Evolutionary conservation across 2,888 invertebrate species (phyloP).

Genomic region (Xanthia icteritia): DNA sequence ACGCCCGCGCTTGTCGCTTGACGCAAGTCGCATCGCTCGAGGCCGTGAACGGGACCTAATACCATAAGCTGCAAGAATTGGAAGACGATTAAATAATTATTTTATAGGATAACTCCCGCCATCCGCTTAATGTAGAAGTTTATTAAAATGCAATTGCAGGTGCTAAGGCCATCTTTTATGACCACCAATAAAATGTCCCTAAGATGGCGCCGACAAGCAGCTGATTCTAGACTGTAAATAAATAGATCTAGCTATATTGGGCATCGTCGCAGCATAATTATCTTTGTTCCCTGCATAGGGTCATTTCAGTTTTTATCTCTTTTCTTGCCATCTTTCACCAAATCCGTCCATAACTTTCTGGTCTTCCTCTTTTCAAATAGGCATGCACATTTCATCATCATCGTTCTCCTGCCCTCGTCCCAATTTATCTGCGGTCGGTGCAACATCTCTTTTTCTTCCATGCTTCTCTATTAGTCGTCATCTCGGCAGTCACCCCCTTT

Average conservation of each 20-base stretch:
- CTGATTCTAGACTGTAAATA: neutral
- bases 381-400: neutral
- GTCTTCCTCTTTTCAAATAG: neutral
- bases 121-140: neutral
- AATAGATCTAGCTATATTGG: neutral
- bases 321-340: neutral
- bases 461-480: neutral
- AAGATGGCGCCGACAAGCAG: neutral
- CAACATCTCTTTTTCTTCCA: neutral
- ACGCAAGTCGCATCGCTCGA: neutral
- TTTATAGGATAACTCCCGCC: neutral
- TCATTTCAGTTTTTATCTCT: neutral
- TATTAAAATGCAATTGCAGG: conserved; percentile 29
- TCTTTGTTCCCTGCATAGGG: neutral
- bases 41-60: neutral
- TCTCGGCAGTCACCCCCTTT: neutral
- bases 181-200: conserved; percentile 16
- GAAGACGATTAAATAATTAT: neutral
- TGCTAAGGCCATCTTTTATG: conserved; percentile 5
- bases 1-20: neutral
- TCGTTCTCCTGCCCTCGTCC: neutral
- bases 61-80: neutral
- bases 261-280: neutral
- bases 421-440: neutral
- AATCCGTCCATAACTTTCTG: neutral